Base-by-base conservation (phyloP, 2,113 vertebrate species). In the Pluvianellus socialis region DNA sequence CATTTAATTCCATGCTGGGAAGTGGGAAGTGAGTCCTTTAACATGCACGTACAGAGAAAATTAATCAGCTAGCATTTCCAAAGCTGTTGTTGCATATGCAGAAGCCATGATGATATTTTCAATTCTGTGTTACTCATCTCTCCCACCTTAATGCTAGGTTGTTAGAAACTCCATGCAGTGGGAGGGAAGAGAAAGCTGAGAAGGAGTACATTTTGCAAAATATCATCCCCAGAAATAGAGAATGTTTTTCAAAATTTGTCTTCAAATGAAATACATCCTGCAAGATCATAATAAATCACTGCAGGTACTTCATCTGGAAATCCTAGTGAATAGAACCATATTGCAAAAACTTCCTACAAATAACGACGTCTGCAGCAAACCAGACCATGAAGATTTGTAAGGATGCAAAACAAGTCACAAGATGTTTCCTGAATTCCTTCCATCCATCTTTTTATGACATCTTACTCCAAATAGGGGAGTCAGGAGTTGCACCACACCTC, bases 101-200 rank as follows among this genome's bases (percentile, higher is more conserved):
- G 95, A 26, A 95, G 58, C 66, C 84, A 75, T 4, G 38, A 76
- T 92, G 85, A 49, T 95, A 94, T 91, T 95, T 84, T 79, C 77
- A 82, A 42, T 95, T 61, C 92, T 72, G 56, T 79, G 87, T 94
- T 92, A 95, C 94, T 96, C 91, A 91, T 95, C 70, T 87, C 87
- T 94, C 80, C 86, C 86, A 96, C 95, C 95, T 97, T 94, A 97
- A 97, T 95, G 94, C 88, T 90, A 96, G 91, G 91, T 85, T 89
- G 86, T 58, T 95, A 76, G 80, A 94, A 93, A 81, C 72, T 91
- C 72, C 53, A 47, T 71, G 59, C 4, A 1, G 72, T 77, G 72
- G 91, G 91, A 96, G 72, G 76, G 87, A 86, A 49, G 35, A 63
- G 35, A 88, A 87, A 87, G 62, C 76, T 87, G 86, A 6, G 6